These are phyloP conservation scores for Crotalus tigris DNA, from an alignment of 2,113 vertebrate species.

Conservation along the genomic window DNA sequence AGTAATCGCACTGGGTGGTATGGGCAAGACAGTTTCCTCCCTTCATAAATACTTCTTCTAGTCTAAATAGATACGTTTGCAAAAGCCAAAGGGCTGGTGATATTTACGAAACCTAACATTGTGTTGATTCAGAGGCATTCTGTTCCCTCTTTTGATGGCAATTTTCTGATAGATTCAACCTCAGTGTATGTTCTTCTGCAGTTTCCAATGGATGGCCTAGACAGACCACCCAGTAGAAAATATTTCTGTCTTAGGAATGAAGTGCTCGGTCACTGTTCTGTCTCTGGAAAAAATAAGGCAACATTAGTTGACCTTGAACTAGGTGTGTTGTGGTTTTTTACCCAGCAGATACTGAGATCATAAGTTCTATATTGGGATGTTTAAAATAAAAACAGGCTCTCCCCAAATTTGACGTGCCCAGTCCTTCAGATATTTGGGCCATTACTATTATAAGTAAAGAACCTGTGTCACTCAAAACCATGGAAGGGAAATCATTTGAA, in stretches of 20 bases:
- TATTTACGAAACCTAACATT: slow-evolving; percentile 30
- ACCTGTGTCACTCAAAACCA: neutral
- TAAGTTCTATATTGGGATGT: slow-evolving; percentile 26
- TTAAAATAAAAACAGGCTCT: slow-evolving; percentile 1
- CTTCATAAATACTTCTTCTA: slow-evolving; percentile 44
- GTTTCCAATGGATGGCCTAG: slow-evolving; percentile 20
- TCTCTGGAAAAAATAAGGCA: neutral
- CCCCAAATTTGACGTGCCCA: slow-evolving; percentile 1
- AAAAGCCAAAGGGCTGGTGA: slow-evolving; percentile 32
- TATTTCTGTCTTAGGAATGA: neutral
- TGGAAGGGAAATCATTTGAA: neutral
- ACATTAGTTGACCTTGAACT: slow-evolving; percentile 23
- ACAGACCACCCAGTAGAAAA: slow-evolving; percentile 12
- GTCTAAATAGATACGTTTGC: slow-evolving; percentile 45
- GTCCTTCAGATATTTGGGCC: slow-evolving; percentile 20
- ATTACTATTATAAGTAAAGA: neutral
- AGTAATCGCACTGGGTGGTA: slow-evolving; percentile 34
- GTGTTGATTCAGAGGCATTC: slow-evolving; percentile 45
- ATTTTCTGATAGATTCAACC: slow-evolving; percentile 30
- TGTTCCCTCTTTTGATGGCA: slow-evolving; percentile 14
- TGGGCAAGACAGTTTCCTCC: slow-evolving; percentile 32
- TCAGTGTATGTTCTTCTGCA: slow-evolving; percentile 21
- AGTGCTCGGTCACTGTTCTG: slow-evolving; percentile 1
- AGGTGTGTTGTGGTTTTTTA: slow-evolving; percentile 34
- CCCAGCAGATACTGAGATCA: slow-evolving; percentile 23